Evolutionary conservation across 1,140 invertebrate species (phyloP).

Genomic region (Cephus cinctus): DNA sequence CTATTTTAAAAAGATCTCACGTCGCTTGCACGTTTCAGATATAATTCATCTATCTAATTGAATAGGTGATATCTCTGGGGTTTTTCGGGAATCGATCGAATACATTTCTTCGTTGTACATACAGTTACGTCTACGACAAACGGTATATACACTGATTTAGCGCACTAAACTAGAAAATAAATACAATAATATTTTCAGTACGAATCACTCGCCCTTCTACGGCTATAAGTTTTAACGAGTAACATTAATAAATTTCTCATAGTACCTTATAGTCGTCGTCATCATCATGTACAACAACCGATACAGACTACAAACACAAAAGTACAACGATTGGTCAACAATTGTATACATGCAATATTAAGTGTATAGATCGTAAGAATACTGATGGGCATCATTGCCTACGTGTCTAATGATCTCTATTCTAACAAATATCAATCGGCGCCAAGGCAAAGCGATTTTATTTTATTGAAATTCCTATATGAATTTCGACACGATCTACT

Average conservation of each 20-base stretch:
- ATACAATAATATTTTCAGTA: slow-evolving; percentile 29
- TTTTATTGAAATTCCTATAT: slow-evolving; percentile 9
- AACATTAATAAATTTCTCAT: slow-evolving; percentile 26
- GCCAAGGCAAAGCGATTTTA: slow-evolving; percentile 14
- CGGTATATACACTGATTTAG: no score
- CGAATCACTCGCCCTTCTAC: slow-evolving; percentile 16
- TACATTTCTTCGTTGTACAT: no score
- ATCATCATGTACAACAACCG: slow-evolving; percentile 20
- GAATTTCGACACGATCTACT: slow-evolving; percentile 11
- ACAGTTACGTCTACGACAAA: no score
- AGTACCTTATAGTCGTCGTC: no score
- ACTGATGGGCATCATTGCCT: slow-evolving; percentile 4
- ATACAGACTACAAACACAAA: slow-evolving; percentile 17
- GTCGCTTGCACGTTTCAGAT: no score
- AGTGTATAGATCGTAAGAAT: slow-evolving; percentile 1
- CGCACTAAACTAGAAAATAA: slow-evolving; percentile 37
- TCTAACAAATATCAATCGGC: slow-evolving; percentile 8
- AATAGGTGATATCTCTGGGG: no score
- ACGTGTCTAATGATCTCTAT: background rate
- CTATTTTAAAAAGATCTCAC: no score
- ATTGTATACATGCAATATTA: slow-evolving; percentile 17
- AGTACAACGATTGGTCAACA: slow-evolving; percentile 21
- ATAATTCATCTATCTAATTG: no score
- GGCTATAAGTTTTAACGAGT: slow-evolving; percentile 20
- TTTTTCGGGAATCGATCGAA: no score